phyloP scores from a whole-genome alignment of 2,113 vertebrate species.

The Lonchura striata region DNA sequence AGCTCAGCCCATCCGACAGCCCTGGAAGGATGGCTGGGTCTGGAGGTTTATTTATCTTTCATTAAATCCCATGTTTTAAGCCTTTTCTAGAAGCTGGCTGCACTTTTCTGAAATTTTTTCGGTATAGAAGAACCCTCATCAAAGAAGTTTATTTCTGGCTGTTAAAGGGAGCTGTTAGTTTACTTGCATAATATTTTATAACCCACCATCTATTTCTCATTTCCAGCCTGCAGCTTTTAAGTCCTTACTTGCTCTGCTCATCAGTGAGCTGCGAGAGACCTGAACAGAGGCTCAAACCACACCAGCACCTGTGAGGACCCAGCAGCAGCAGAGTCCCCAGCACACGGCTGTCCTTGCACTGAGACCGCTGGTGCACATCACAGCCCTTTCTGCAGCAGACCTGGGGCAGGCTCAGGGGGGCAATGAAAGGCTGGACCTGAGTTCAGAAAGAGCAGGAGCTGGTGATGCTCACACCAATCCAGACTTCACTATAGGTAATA shows the following conservation, averaged over 20 bases:
- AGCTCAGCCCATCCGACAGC: neutral
- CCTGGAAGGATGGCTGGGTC: neutral
- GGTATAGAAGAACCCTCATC: neutral
- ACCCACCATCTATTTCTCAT: neutral
- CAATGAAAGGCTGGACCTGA: rapidly evolving
- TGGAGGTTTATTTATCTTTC: neutral
- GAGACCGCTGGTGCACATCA: rapidly evolving
- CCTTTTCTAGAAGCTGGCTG: neutral
- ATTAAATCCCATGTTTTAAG: rapidly evolving
- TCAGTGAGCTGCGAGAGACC: neutral
- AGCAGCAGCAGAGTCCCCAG: neutral
- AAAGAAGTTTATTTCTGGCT: neutral
- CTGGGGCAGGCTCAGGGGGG: neutral
- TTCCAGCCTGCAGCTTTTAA: neutral
- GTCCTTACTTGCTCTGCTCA: neutral
- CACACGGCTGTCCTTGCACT: rapidly evolving
- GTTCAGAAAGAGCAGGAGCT: neutral
- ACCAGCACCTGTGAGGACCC: neutral
- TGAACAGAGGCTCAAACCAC: neutral
- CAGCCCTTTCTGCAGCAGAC: neutral
- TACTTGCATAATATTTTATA: neutral
- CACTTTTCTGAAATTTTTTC: neutral
- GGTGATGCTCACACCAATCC: neutral
- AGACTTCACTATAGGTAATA: neutral
- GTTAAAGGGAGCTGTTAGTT: neutral